Base-by-base conservation (phyloP, 2,888 invertebrate species). In the Mayetiola destructor region DNA sequence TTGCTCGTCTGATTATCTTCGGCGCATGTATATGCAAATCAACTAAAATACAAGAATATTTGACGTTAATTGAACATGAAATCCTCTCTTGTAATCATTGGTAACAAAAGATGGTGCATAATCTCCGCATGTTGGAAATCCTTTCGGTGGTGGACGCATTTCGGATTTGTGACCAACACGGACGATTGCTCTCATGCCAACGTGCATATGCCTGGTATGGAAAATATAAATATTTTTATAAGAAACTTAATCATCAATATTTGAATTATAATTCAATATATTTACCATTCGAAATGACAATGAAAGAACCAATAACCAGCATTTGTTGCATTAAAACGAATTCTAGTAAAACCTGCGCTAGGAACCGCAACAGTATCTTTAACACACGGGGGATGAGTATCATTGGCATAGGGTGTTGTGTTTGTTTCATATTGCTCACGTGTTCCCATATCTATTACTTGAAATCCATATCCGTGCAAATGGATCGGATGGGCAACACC, bases 81-180 rank as follows among this genome's bases (percentile, higher is more conserved):
- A 40, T 61, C 29, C n/a, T n/a, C n/a, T n/a, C n/a, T 37, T 37
- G 32, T 32, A 6, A 32, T 32, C 6, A 32, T 9, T 32, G 6
- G 8, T 37, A 48, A 23, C 10, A 12, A 48, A 10, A n/a, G 48
- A 16, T 4, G 66, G 66, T 23, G 82, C 74, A 68, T 80, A 89
- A 58, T 82, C 84, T 12, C 86, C 85, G 66, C 89, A 88, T 62
- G 79, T 80, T 0, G 88, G 88, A 66, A 89, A 88, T 66, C 82
- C 80, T 20, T 77, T 68, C 0, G 89, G 88, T 0, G 80, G 76
- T 55, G 77, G 69, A 1, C 81, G 78, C 69, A 87, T 80, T 64
- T 88, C 80, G 21, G 73, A 68, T 32, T 73, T 65, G 53, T 80
- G 76, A 0, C 89, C 68, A 32, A 67, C 66, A 60, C 67, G 23